A percentile compares a stretch with the other conserved stretches of the same genome.
phyloP scores from a whole-genome alignment of 2,797 vertebrate species.

The Taenioides sp. region DNA sequence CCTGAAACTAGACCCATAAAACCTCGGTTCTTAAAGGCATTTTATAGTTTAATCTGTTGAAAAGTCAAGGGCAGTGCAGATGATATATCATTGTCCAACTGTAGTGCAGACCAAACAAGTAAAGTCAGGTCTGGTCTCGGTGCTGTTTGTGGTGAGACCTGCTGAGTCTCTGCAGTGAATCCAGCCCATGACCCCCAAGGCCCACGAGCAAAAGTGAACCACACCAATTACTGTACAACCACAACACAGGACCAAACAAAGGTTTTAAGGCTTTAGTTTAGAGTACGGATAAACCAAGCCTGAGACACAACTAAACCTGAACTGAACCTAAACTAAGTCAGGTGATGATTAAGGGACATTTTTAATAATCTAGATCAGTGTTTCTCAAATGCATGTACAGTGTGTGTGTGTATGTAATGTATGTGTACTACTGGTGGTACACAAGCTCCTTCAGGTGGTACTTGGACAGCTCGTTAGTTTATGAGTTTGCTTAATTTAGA shows the following conservation, averaged over 20 bases:
- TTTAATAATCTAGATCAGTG: no score
- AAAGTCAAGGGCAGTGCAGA: neutral
- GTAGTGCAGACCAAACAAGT: neutral
- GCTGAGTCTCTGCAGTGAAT: conserved; percentile 1
- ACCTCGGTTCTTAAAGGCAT: no score
- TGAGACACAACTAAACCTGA: neutral
- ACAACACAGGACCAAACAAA: neutral
- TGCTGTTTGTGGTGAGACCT: neutral
- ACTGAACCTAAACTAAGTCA: neutral
- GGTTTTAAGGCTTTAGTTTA: neutral
- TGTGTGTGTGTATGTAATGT: no score
- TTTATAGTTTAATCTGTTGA: neutral
- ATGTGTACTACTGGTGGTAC: no score
- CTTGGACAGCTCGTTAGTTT: no score
- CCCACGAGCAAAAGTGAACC: neutral
- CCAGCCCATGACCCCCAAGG: neutral
- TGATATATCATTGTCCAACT: neutral
- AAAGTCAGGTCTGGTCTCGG: neutral
- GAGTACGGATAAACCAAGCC: neutral
- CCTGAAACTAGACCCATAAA: no score
- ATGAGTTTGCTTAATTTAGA: no score
- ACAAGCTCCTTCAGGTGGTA: no score
- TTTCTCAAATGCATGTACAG: no score
- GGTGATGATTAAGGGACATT: no score
- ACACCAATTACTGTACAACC: neutral